Percentiles rank a stretch among this genome's conserved stretches.
Evolutionary conservation across 2,888 invertebrate genomes (phyloP).

Genomic region (Priocnemis perturbator): DNA sequence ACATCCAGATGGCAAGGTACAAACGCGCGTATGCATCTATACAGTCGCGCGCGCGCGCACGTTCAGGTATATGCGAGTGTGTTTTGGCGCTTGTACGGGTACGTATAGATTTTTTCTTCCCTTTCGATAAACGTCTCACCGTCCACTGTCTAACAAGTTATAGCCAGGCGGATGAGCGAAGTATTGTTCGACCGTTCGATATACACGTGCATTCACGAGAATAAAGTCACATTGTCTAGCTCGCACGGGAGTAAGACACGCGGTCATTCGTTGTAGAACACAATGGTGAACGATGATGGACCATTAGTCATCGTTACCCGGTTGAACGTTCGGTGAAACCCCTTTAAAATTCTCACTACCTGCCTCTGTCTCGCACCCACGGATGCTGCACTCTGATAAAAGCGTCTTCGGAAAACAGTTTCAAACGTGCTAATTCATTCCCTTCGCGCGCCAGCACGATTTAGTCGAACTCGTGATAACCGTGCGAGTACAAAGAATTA

Average conservation of each 20-base stretch:
- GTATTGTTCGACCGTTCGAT: constrained; percentile 43
- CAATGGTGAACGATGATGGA: constrained; percentile 51
- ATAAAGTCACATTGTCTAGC: constrained; percentile 50
- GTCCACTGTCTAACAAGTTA: constrained; percentile 39
- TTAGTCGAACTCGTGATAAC: too few relatives aligned
- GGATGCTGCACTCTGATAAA: constrained; percentile 21
- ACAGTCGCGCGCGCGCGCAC: neutral
- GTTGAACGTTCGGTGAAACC: constrained; percentile 1
- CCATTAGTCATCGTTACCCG: constrained; percentile 42
- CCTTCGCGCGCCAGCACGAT: too few relatives aligned
- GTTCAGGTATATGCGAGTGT: neutral
- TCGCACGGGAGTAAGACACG: constrained; percentile 43
- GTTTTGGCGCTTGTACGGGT: neutral
- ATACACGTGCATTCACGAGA: constrained; percentile 17
- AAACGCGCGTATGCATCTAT: neutral
- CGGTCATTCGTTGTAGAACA: constrained; percentile 36
- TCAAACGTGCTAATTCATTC: neutral
- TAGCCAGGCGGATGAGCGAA: constrained; percentile 38
- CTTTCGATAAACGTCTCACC: constrained; percentile 34
- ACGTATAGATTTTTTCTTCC: constrained; percentile 2
- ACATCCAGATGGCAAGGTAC: too few relatives aligned
- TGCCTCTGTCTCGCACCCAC: neutral
- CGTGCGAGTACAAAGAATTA: too few relatives aligned
- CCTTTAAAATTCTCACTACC: constrained; percentile 22
- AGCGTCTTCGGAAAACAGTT: constrained; percentile 35